phyloP scores from a whole-genome alignment of 64 coral and sea anemone species.

The Acropora tenuis region DNA sequence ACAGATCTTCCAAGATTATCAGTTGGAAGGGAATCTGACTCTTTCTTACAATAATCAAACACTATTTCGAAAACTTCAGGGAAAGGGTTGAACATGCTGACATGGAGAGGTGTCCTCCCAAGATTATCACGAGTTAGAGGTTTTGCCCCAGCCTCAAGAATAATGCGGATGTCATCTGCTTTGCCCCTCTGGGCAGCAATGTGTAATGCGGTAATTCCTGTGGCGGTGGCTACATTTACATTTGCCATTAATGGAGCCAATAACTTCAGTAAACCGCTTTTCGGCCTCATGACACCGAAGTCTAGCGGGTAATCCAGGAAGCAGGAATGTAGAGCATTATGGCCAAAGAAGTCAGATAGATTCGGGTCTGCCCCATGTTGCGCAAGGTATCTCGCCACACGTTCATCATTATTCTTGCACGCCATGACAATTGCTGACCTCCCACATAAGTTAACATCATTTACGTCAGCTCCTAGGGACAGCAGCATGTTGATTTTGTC shows the following conservation, averaged over 20 bases:
- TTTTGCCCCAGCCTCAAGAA: slow-evolving; percentile 27
- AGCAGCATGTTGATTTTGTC: slow-evolving; percentile 36
- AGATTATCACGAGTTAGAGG: slow-evolving; percentile 20
- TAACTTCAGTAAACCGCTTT: slow-evolving; percentile 11
- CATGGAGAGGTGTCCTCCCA: slow-evolving; percentile 52
- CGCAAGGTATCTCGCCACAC: neutral
- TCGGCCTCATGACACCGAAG: neutral
- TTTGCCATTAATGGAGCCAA: neutral
- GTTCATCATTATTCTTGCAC: slow-evolving; percentile 21
- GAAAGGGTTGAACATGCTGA: slow-evolving; percentile 28
- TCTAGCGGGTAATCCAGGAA: slow-evolving; percentile 7
- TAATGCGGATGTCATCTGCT: neutral
- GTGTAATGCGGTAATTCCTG: slow-evolving; percentile 32
- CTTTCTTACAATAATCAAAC: slow-evolving; percentile 10
- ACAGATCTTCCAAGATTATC: slow-evolving; percentile 43
- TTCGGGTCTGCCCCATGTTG: slow-evolving; percentile 17
- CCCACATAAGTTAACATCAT: slow-evolving; percentile 15
- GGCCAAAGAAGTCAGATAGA: slow-evolving; percentile 10
- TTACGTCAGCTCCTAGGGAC: slow-evolving; percentile 39
- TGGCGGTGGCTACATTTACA: slow-evolving; percentile 20
- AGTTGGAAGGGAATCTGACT: neutral
- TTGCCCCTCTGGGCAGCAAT: neutral
- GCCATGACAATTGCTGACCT: slow-evolving; percentile 1
- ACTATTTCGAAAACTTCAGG: slow-evolving; percentile 14
- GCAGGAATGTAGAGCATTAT: slow-evolving; percentile 31